Percentiles rank a stretch among this genome's conserved stretches.
phyloP scores from a whole-genome alignment of 2,797 vertebrate genomes.

The Echeneis naucrates region DNA sequence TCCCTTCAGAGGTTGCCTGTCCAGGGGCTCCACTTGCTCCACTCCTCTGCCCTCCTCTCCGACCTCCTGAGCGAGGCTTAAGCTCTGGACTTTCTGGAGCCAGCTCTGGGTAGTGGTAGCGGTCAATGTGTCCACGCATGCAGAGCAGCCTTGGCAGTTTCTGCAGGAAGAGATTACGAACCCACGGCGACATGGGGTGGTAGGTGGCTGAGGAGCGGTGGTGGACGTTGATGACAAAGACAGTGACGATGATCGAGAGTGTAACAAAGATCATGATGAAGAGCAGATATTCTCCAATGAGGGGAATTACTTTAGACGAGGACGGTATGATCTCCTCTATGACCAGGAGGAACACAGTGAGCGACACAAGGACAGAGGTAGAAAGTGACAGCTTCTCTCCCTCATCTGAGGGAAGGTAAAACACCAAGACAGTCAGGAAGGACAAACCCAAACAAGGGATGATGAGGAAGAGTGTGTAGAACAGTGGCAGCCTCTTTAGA shows the following conservation, averaged over 20 bases:
- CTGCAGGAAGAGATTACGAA: conserved; percentile 95
- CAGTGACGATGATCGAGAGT: conserved; percentile 95
- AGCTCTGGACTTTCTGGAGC: conserved; percentile 82
- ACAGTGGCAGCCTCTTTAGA: conserved; percentile 92
- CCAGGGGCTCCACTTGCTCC: conserved; percentile 56
- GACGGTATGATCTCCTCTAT: conserved; percentile 99
- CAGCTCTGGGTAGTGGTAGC: conserved; percentile 86
- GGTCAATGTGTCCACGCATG: conserved; percentile 92
- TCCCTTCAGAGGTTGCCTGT: conserved; percentile 79
- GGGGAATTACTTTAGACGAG: conserved; percentile 96
- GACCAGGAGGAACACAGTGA: conserved; percentile 97
- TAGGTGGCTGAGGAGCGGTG: conserved; percentile 96
- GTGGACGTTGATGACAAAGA: conserved; percentile 98
- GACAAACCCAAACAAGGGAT: conserved; percentile 95
- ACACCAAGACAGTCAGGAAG: conserved; percentile 95
- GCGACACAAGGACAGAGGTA: conserved; percentile 95
- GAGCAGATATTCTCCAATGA: conserved; percentile 96
- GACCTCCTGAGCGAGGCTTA: conserved; percentile 71
- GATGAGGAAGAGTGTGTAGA: conserved; percentile 98
- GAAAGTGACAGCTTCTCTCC: conserved; percentile 97
- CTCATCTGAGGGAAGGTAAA: conserved; percentile 97
- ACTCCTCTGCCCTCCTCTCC: conserved; percentile 60
- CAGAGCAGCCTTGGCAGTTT: conserved; percentile 91
- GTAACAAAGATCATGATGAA: conserved; percentile 99
- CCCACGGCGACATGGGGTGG: conserved; percentile 98